Conservation (phyloP, 2,888 invertebrate species). For the Callimorpha dominula region DNA sequence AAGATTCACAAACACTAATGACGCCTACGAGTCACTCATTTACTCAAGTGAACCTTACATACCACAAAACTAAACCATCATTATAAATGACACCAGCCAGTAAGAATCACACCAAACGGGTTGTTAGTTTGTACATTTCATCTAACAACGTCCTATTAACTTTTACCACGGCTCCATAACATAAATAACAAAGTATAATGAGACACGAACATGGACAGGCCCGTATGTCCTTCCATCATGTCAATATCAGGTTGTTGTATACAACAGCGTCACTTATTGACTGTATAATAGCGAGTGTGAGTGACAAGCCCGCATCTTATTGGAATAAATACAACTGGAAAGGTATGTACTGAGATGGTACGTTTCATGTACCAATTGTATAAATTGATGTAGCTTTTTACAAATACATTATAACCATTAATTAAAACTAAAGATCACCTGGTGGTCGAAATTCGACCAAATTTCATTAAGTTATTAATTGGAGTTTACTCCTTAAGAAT, state of each 20-base stretch:
- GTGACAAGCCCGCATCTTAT: constrained; percentile 51
- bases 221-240: constrained; percentile 66
- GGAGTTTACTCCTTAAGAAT: too few species aligned
- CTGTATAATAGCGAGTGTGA: constrained; percentile 45
- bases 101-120: constrained; percentile 1
- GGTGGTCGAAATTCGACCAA: too few species aligned
- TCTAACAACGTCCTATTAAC: constrained; percentile 29
- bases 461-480: too few species aligned
- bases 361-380: not conserved
- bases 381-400: not conserved
- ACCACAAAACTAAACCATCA: not conserved
- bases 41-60: not conserved
- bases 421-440: too few species aligned
- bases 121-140: constrained; percentile 14
- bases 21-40: not conserved
- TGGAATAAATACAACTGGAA: constrained; percentile 40
- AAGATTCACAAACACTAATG: not conserved
- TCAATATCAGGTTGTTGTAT: constrained; percentile 61
- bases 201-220: constrained; percentile 53
- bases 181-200: constrained; percentile 55
- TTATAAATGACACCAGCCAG: not conserved
- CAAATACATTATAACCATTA: not conserved
- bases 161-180: constrained; percentile 31
- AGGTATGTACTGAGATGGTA: constrained; percentile 5
- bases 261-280: constrained; percentile 52